A percentile compares a stretch with the other conserved stretches of the same genome.
phyloP scores from a whole-genome alignment of 2,113 vertebrate species.

The Brachionichthys hirsutus region DNA sequence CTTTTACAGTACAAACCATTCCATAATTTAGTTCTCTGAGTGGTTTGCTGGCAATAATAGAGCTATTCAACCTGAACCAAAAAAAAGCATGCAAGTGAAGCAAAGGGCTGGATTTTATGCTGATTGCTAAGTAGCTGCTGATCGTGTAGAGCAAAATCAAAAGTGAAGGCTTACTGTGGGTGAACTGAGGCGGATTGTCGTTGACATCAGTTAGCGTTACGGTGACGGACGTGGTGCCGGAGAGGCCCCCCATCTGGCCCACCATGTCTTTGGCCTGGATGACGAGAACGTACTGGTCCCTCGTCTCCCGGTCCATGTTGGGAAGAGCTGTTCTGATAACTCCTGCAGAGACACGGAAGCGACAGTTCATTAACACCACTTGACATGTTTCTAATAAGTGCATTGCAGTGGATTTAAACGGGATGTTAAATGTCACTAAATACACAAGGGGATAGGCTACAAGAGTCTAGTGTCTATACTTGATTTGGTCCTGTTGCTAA shows the following conservation, averaged over 20 bases:
- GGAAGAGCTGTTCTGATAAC: constrained; percentile 94
- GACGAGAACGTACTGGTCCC: constrained; percentile 93
- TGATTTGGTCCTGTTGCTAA: too few relatives aligned
- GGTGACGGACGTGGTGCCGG: constrained; percentile 93
- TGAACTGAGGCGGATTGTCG: constrained; percentile 92
- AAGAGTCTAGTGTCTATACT: too few relatives aligned
- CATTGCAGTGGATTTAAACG: too few relatives aligned
- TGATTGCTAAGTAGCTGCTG: constrained; percentile 40
- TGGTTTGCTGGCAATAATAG: constrained; percentile 6
- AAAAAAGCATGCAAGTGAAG: constrained; percentile 4
- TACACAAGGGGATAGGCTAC: too few relatives aligned
- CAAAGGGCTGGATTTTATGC: constrained; percentile 2
- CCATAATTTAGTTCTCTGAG: constrained; percentile 16
- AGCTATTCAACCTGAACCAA: constrained; percentile 22
- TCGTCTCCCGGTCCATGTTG: constrained; percentile 95
- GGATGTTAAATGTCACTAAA: too few relatives aligned
- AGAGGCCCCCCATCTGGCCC: constrained; percentile 94
- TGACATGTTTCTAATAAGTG: too few relatives aligned
- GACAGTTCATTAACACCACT: too few relatives aligned
- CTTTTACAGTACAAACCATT: constrained; percentile 3
- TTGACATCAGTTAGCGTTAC: constrained; percentile 94
- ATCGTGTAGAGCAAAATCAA: not conserved
- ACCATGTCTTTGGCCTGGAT: constrained; percentile 99
- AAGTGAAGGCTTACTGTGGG: constrained; percentile 81
- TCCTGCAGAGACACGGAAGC: constrained; percentile 69